A percentile compares a stretch with the other conserved stretches of the same genome.
Conservation (phyloP, 2,888 invertebrate species). For the Drymonia ruficornis region DNA sequence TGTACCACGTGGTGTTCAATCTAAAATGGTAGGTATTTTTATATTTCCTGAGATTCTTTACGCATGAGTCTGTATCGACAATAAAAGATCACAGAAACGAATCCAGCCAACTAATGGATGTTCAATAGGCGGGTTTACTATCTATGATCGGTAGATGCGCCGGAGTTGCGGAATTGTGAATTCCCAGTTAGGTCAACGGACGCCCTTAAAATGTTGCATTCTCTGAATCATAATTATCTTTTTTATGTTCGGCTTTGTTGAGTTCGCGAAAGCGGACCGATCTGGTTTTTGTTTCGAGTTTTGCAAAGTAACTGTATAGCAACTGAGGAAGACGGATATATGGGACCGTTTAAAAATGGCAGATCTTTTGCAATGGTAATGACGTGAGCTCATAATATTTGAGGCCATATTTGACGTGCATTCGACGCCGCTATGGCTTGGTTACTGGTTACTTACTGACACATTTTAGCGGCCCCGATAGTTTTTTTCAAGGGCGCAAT, state of each 20-base stretch:
- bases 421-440: constrained; percentile 11
- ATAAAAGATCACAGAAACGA: not conserved
- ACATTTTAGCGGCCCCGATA: constrained; percentile 18
- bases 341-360: not conserved
- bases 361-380: not conserved
- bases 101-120: constrained; percentile 5
- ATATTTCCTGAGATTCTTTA: not conserved
- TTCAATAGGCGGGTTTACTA: constrained; percentile 40
- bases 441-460: constrained; percentile 8
- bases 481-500: constrained; percentile 10
- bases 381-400: not conserved
- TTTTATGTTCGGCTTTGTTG: constrained; percentile 15
- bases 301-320: not conserved
- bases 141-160: constrained; percentile 46
- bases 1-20: not conserved
- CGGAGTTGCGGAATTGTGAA: constrained; percentile 62
- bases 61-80: not conserved
- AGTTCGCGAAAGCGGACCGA: constrained; percentile 5
- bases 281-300: constrained; percentile 4
- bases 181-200: constrained; percentile 60
- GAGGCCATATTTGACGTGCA: constrained; percentile 11
- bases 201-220: constrained; percentile 59
- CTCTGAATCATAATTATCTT: constrained; percentile 6
- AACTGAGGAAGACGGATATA: not conserved
- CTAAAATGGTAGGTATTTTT: not conserved